Base-by-base conservation (phyloP, 2,888 invertebrate species). In the Brenthis ino region DNA sequence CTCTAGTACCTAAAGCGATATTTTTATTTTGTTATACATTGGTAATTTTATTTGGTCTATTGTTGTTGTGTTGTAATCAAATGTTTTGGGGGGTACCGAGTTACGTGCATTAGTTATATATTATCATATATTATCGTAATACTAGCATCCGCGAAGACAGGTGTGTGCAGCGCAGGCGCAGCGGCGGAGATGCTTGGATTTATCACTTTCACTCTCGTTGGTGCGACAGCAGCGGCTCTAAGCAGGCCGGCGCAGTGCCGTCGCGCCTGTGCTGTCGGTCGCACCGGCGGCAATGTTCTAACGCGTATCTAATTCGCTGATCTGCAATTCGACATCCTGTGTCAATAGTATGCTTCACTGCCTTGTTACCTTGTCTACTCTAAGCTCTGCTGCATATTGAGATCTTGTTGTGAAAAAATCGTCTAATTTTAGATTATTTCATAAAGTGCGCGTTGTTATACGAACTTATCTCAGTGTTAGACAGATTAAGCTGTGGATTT, bases 121-220 rank as follows among this genome's bases (percentile, higher is more conserved):
- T 60, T 28, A 28, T 48, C 6, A 50, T 60, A 50, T 28, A 67
- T 73, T 75, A 69, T 75, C 67, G 70, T 67, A 64, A 69, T 68
- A 66, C 58, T 66, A 72, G 71, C 63, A 65, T 73, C 78, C 82
- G 80, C 78, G 80, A 78, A 82, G 80, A 80, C 86, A 87, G 88
- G 89, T 87, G 84, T 82, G 83, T 78, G 79, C 77, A 77, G 79
- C 78, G 79, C 80, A 82, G 78, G 74, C 75, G 76, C 67, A 69
- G 70, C 67, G 65, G 71, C 71, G 72, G 74, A 79, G 85, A 88
- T 90, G 88, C 86, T 79, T 79, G 83, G 82, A 85, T 82, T 82
- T 83, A 83, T 85, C 85, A 91, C 93, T 93, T 93, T 93, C 93
- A 93, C 93, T 93, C 83, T 91, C 89, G 83, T 72, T 73, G 83